Base-by-base conservation (phyloP, 2,888 invertebrate genomes). In the Aplocera efformata region DNA sequence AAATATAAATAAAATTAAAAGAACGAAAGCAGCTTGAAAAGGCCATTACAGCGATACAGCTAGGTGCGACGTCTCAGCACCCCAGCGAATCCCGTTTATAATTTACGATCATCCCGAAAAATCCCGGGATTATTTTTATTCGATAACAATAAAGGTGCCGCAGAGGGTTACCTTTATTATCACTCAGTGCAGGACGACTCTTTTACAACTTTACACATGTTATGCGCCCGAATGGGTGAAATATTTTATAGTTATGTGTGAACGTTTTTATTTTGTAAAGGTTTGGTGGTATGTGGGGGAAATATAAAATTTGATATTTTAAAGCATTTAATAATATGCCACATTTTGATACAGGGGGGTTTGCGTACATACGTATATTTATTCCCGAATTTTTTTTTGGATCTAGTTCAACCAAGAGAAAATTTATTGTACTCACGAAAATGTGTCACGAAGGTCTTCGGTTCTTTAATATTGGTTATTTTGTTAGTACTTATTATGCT, bases 81-180 rank as follows among this genome's bases (percentile, higher is more conserved):
- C 78, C 79, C 69, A 56, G 67, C 63, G 75, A 72, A 78, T 72
- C 77, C 80, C 69, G 79, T 74, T n/a, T 83, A 81, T 86, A 84
- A 86, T 86, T 88, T 88, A 86, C 84, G 88, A 85, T 81, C 81
- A 84, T 83, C 84, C 84, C 76, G 58, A 81, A 83, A 83, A 85
- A 83, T 82, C 83, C 79, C 62, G 56, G 83, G 84, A 85, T 88
- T 86, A 88, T 84, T 86, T 88, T 88, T 86, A 88, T 88, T 84
- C 77, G 85, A 86, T 88, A 86, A 84, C 85, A 84, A 86, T 86
- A 85, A 85, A 86, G 84, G 84, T 81, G 67, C 76, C 75, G 74
- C 73, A 56, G 80, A 80, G 83, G 85, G 84, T 84, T 81, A 79
- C 83, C 81, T 84, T 86, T 86, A 86, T 85, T 88, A 88, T 88